Conservation (phyloP, 2,888 invertebrate genomes). For the Latheticus oryzae region DNA sequence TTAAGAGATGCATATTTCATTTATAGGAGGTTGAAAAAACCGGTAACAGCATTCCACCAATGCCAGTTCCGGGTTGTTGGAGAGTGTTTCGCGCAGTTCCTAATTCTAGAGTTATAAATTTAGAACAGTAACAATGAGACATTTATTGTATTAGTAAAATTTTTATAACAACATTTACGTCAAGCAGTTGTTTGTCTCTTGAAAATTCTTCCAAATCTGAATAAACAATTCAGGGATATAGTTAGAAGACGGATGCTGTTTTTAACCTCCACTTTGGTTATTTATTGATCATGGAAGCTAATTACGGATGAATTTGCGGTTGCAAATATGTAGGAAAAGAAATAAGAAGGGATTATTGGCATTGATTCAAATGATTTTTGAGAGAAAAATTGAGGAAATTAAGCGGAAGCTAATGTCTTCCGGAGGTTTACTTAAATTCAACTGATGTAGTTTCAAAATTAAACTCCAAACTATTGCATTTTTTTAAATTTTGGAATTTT, state of each 20-base stretch:
- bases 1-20: too few relatives aligned
- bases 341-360: slow-evolving; percentile 26
- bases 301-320: slow-evolving; percentile 22
- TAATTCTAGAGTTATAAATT: slow-evolving; percentile 26
- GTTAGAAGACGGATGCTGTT: slow-evolving; percentile 33
- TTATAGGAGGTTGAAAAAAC: neutral
- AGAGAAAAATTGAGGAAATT: too few relatives aligned
- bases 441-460: too few relatives aligned
- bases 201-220: slow-evolving; percentile 29
- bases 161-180: too few relatives aligned
- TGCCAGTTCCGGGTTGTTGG: slow-evolving; percentile 22
- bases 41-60: neutral
- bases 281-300: slow-evolving; percentile 28
- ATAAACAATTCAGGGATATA: slow-evolving; percentile 27
- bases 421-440: too few relatives aligned
- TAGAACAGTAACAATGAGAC: slow-evolving; percentile 24
- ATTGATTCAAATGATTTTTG: too few relatives aligned
- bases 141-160: too few relatives aligned
- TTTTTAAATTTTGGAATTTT: too few relatives aligned
- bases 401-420: too few relatives aligned
- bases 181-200: slow-evolving; percentile 33
- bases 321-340: slow-evolving; percentile 25
- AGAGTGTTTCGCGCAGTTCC: slow-evolving; percentile 14
- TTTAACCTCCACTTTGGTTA: slow-evolving; percentile 19
- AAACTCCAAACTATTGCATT: too few relatives aligned